These are phyloP conservation scores for Heliornis fulica DNA, from an alignment of 2,113 vertebrate species.

Conservation along the genomic window DNA sequence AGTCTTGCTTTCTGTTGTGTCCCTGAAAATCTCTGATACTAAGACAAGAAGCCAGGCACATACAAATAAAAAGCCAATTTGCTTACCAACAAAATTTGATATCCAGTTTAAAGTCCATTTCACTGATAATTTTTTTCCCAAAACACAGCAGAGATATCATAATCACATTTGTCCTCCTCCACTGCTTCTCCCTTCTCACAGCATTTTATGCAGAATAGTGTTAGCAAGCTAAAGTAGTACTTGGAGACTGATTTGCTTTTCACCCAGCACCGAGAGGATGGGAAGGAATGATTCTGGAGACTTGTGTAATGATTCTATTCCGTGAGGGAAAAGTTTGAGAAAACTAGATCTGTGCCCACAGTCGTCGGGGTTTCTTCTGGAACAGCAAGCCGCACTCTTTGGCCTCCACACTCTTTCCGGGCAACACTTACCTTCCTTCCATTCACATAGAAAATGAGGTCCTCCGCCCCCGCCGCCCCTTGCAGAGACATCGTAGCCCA, in stretches of 20 bases:
- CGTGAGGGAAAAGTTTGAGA: background rate
- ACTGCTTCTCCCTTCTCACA: background rate
- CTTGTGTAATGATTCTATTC: background rate
- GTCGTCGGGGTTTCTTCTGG: background rate
- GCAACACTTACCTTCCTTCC: slow-evolving; percentile 40
- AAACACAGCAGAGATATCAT: background rate
- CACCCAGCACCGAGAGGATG: background rate
- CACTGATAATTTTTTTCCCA: fast-evolving
- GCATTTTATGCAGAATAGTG: background rate
- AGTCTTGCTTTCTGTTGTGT: background rate
- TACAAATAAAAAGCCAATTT: background rate
- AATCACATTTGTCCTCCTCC: background rate
- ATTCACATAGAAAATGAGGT: slow-evolving; percentile 60
- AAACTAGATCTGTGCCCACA: background rate
- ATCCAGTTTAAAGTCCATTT: background rate
- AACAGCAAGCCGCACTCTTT: background rate
- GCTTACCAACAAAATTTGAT: background rate
- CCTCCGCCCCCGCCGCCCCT: background rate
- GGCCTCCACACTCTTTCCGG: background rate
- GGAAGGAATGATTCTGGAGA: background rate
- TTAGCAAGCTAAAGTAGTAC: background rate
- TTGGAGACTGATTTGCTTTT: too few relatives aligned
- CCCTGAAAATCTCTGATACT: background rate
- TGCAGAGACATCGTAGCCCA: fast-evolving
- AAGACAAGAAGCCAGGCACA: background rate